Percentiles rank a stretch among this genome's conserved stretches.
These are phyloP conservation scores for Arnoldichthys spilopterus DNA, from an alignment of 2,797 vertebrate genomes.

Conservation along the genomic window DNA sequence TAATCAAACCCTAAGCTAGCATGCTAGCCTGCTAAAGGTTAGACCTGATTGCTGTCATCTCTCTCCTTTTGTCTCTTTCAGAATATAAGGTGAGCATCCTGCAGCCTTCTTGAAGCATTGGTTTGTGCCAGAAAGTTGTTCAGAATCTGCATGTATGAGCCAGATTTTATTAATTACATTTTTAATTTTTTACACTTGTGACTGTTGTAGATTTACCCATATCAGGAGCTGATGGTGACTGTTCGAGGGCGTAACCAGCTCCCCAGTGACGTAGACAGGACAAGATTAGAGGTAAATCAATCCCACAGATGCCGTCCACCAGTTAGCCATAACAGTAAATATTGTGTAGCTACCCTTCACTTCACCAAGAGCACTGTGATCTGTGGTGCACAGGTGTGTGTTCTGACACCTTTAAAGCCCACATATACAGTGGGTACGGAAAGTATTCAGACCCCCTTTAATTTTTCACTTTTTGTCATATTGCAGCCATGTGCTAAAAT, in stretches of 20 bases:
- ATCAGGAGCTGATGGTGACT: constrained; percentile 89
- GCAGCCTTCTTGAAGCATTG: neutral
- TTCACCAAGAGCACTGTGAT: too few relatives aligned
- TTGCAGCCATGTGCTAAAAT: too few relatives aligned
- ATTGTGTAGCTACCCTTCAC: too few relatives aligned
- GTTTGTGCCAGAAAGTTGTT: neutral
- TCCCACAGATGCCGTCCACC: neutral
- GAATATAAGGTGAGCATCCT: constrained; percentile 92
- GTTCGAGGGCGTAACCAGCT: constrained; percentile 89
- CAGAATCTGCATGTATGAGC: neutral
- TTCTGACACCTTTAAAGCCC: too few relatives aligned
- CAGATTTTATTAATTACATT: neutral
- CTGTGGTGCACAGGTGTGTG: too few relatives aligned
- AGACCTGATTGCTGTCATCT: constrained; percentile 11
- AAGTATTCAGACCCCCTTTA: too few relatives aligned
- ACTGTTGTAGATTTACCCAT: constrained; percentile 88
- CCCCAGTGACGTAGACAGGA: constrained; percentile 91
- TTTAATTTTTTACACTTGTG: constrained; percentile 5
- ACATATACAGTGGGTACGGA: too few relatives aligned
- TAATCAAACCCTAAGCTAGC: neutral
- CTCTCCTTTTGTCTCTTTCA: constrained; percentile 73
- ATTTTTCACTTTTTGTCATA: too few relatives aligned
- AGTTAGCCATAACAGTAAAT: too few relatives aligned
- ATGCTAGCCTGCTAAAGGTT: neutral
- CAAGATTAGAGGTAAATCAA: constrained; percentile 87